Evolutionary conservation across 2,113 vertebrate genomes (phyloP), one percentile per base, ranked within the genome.

Genomic region (Solea senegalensis): DNA sequence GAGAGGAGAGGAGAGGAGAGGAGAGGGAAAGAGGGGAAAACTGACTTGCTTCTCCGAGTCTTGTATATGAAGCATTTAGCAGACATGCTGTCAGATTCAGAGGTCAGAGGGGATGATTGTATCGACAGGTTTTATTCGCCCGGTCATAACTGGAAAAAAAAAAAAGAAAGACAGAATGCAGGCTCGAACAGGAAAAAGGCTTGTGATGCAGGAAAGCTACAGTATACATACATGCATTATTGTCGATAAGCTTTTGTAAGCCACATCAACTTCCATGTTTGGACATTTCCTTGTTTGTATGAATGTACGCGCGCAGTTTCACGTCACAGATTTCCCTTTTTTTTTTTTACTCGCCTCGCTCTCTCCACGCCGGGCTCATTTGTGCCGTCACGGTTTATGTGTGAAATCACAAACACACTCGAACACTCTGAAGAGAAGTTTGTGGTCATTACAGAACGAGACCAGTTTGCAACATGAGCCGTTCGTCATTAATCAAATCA

Each of bases 81-180:
- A 88, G 85, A 83, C 78, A 54, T 64, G 80, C 82, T 88, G 88
- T 89, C 82, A 80, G 72, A 85, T 77, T 75, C 76, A 45, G 80
- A 75, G 86, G 87, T 86, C 85, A 84, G 74, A 84, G 83, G 81
- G 71, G 71, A 74, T 57, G 81, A 85, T 80, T 78, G 74, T 87
- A 86, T 89, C 69, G 77, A 87, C 66, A 58, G 67, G 62, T 81
- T 89, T 87, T 83, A 81, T 84, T 80, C 27, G 53, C 76, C 21
- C 15, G 68, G 61, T 85, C 63, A 49, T 68, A 58, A 83, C 76
- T 81, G 73, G 72, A 74, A 34, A 34, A 34, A 34, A 34, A 34
- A 3, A 34, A 34, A 34, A 83, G 72, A 77, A 58, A 79, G 80
- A 84, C 69, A 51, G 78, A 82, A 84, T 73, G 72, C 79, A 78